Conservation (phyloP, 2,113 vertebrate species). For the Cyprinodon variegatus region DNA sequence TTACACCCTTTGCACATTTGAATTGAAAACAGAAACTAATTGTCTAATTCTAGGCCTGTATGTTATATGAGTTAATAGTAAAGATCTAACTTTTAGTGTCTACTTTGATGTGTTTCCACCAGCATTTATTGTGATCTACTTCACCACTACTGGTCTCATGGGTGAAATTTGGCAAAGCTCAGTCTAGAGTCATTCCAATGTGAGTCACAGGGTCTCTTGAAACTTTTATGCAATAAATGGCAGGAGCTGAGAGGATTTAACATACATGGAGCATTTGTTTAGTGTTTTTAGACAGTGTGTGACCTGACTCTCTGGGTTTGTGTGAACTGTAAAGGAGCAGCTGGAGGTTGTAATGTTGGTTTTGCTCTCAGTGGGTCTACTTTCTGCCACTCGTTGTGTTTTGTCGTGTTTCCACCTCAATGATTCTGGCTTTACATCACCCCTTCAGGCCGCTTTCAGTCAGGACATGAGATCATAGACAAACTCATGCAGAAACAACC, state of each 20-base stretch:
- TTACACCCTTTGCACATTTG: too few species aligned
- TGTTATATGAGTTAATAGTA: neutral
- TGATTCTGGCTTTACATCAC: conserved; percentile 4
- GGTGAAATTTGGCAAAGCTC: too few species aligned
- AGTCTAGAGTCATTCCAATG: neutral
- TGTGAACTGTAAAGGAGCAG: neutral
- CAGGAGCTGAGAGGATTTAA: neutral
- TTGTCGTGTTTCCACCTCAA: conserved; percentile 7
- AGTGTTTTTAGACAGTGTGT: neutral
- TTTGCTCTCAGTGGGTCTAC: neutral
- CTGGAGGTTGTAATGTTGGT: neutral
- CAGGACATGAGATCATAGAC: conserved; percentile 59
- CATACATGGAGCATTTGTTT: neutral
- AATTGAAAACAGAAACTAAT: too few species aligned
- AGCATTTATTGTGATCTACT: neutral
- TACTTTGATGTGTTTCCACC: neutral
- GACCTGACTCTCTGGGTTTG: neutral
- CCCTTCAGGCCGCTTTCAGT: neutral
- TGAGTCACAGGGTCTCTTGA: too few species aligned
- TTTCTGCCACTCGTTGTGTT: neutral
- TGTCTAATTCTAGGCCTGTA: neutral
- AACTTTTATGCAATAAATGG: neutral
- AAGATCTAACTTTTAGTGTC: neutral
- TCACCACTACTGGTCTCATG: too few species aligned
- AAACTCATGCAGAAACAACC: conserved; percentile 48